These are phyloP conservation scores for Cassiopea andromeda DNA, from an alignment of 30 jellyfish, hydroid and myxozoan genomes.

Conservation along the genomic window DNA sequence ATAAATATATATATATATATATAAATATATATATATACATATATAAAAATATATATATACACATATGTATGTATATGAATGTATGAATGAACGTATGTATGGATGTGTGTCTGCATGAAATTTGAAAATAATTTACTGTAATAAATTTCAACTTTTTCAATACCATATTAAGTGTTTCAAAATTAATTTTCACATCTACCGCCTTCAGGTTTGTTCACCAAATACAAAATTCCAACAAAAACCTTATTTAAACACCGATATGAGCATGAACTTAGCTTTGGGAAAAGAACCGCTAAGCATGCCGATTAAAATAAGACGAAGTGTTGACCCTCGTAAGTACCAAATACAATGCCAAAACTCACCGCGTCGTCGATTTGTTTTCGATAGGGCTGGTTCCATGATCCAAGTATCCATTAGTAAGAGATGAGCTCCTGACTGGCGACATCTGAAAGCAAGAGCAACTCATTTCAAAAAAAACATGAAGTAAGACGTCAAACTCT, in stretches of 20 bases:
- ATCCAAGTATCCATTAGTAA: slow-evolving; percentile 61
- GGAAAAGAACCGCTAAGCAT: no score
- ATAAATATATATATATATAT: slow-evolving; percentile 35
- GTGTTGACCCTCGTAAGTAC: neutral
- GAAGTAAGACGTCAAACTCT: neutral
- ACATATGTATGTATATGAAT: slow-evolving; percentile 24
- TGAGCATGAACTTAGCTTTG: no score
- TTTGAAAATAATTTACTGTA: no score
- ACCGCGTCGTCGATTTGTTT: slow-evolving; percentile 24
- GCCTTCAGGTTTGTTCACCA: no score
- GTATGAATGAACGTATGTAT: slow-evolving; percentile 9
- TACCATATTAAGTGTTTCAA: no score
- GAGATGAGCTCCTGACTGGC: slow-evolving; percentile 63
- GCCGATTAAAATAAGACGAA: no score
- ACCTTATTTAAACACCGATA: no score
- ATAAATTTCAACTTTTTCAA: no score
- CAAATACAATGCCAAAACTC: neutral
- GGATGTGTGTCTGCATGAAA: neutral
- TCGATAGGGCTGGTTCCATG: slow-evolving; percentile 60
- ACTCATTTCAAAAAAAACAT: slow-evolving; percentile 36
- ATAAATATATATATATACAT: slow-evolving; percentile 29
- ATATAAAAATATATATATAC: slow-evolving; percentile 24
- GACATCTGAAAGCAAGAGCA: slow-evolving; percentile 81
- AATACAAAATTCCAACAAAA: no score
- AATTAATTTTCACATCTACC: no score